Conservation (phyloP, 2,797 vertebrate genomes). For the Gastrophryne carolinensis region DNA sequence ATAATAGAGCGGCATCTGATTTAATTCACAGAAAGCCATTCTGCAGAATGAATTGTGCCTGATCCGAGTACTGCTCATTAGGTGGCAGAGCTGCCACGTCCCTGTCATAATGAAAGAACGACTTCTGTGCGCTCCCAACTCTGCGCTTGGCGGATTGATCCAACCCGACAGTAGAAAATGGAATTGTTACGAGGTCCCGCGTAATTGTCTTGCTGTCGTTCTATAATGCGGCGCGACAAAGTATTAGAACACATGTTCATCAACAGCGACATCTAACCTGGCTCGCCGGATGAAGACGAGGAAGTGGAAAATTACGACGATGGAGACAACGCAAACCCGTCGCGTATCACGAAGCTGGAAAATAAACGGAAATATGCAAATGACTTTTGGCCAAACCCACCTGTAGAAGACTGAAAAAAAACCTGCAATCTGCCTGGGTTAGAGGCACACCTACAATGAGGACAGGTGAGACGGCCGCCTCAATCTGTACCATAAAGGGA, state of each 20-base stretch:
- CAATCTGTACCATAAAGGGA: too few species aligned
- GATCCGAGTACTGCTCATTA: conserved; percentile 6
- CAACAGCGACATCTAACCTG: background rate
- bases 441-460: too few species aligned
- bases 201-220: background rate
- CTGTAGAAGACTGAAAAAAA: too few species aligned
- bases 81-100: background rate
- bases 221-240: background rate
- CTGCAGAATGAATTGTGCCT: background rate
- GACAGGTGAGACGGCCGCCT: too few species aligned
- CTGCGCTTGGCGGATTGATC: background rate
- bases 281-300: too few species aligned
- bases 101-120: background rate
- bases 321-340: too few species aligned
- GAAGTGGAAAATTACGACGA: too few species aligned
- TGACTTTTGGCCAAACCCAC: too few species aligned
- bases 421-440: too few species aligned
- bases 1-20: background rate
- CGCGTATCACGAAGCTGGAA: too few species aligned
- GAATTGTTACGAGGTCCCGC: background rate
- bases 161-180: conserved; percentile 22
- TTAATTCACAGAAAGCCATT: background rate
- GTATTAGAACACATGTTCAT: background rate
- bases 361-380: too few species aligned
- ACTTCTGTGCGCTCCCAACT: background rate